Evolutionary conservation across 2,113 vertebrate genomes (phyloP).

Genomic region (Pteronura brasiliensis): DNA sequence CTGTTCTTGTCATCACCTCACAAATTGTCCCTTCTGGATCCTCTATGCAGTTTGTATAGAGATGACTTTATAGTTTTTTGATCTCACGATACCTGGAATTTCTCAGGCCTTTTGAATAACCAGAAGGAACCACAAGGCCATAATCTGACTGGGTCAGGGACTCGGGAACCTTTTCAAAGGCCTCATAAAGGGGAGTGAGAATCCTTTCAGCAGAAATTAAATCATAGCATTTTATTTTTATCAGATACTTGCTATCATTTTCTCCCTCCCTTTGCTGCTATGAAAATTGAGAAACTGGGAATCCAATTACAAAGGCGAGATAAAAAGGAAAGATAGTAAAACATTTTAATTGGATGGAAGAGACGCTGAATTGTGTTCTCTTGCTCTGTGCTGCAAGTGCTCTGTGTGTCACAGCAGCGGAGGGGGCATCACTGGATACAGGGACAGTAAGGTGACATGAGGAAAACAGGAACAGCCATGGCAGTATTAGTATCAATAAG

Average conservation of each 20-base stretch:
- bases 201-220: constrained; percentile 76
- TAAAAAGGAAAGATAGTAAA: constrained; percentile 79
- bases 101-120: constrained; percentile 56
- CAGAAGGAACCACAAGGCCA: constrained; percentile 48
- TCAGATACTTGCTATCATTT: constrained; percentile 71
- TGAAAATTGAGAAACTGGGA: constrained; percentile 83
- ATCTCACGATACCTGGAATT: neutral
- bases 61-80: constrained; percentile 58
- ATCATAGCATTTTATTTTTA: constrained; percentile 74
- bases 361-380: constrained; percentile 45
- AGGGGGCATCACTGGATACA: constrained; percentile 35
- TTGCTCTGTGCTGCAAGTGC: constrained; percentile 30
- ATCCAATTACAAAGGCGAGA: constrained; percentile 85
- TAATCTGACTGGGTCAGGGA: neutral
- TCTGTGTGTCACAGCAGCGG: neutral
- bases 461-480: neutral
- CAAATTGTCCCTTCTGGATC: constrained; percentile 25
- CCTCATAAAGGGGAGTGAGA: constrained; percentile 48
- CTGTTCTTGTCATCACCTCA: constrained; percentile 28
- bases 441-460: constrained; percentile 22
- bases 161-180: constrained; percentile 18
- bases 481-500: constrained; percentile 28
- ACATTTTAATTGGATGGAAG: constrained; percentile 82
- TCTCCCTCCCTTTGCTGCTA: constrained; percentile 64
- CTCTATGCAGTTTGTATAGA: neutral